Evolutionary conservation across 2,888 invertebrate genomes (phyloP), one percentile per base, ranked within the genome.

Genomic region (Athalia rosae): DNA sequence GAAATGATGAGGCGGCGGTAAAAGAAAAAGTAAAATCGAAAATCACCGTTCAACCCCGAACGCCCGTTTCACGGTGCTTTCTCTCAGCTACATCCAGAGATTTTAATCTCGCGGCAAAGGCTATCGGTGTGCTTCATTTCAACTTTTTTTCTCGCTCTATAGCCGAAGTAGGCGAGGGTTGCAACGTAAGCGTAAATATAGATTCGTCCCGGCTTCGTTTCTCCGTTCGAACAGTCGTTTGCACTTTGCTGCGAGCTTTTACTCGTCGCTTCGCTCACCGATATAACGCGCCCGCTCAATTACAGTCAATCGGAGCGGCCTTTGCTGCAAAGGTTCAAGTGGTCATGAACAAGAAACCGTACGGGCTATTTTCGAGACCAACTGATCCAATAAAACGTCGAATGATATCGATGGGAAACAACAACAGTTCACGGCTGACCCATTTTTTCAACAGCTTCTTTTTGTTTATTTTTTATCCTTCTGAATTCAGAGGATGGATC

Each of bases 221-320:
- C n/a, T n/a, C n/a, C 56, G 56, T 71, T 71, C 71, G 56, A 43
- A 9, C 13, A 8, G n/a, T 61, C 61, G 53, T 67, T 67, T 67
- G 28, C 15, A 11, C 41, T 53, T 50, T 45, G n/a, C n/a, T 41
- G 41, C 4, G 11, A 28, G 43, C 43, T 58, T 6, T 71, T 47
- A 15, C 56, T 43, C 4, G 56, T 58, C 13, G 71, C 56, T 69
- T 56, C 71, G 71, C 71, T 71, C 71, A 71, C 71, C 71, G 58
- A 71, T 71, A 71, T 71, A 56, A 71, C 71, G 71, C 71, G 58
- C 71, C 71, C 15, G 71, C 74, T 74, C 61, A 74, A 74, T 74
- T 74, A 74, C 74, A 74, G 61, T 61, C 74, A 41, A 74, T 74
- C 71, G 71, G 71, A 61, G 28, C 67, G 71, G 71, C 71, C 56